Evolutionary conservation across 2,113 vertebrate species (phyloP).

Genomic region (Aramus guarauna): DNA sequence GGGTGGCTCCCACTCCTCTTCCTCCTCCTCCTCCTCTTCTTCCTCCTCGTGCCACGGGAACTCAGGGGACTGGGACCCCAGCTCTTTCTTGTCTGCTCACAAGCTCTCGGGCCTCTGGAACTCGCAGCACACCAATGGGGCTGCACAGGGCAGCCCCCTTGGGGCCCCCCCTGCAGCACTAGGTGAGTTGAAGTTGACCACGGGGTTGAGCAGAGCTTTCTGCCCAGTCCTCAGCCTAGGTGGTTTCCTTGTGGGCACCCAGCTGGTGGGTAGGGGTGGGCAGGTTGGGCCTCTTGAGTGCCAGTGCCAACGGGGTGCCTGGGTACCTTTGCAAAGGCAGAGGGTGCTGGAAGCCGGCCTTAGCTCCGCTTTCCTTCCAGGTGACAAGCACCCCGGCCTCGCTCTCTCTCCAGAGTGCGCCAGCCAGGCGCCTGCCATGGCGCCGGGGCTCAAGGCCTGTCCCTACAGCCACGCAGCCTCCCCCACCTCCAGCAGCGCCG

Average conservation of each 20-base stretch:
- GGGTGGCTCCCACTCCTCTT: slow-evolving; percentile 90
- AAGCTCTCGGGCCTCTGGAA: slow-evolving; percentile 98
- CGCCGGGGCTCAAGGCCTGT: slow-evolving; percentile 81
- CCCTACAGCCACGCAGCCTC: slow-evolving; percentile 85
- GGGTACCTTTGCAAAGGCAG: background rate
- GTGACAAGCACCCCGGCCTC: slow-evolving; percentile 35
- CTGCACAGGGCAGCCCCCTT: slow-evolving; percentile 81
- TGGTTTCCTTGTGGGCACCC: background rate
- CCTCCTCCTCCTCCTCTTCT: slow-evolving; percentile 87
- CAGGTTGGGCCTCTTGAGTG: background rate
- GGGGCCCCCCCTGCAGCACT: slow-evolving; percentile 80
- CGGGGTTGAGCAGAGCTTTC: background rate
- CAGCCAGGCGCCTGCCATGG: slow-evolving; percentile 71
- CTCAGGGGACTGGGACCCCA: slow-evolving; percentile 97
- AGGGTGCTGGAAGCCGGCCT: background rate
- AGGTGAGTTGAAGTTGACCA: slow-evolving; percentile 68
- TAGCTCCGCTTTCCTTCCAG: slow-evolving; percentile 40
- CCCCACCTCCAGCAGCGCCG: slow-evolving; percentile 75
- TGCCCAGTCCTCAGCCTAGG: background rate
- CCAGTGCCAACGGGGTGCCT: background rate
- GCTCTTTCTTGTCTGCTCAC: slow-evolving; percentile 97
- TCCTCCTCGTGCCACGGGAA: slow-evolving; percentile 92
- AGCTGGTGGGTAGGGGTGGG: background rate
- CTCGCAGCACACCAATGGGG: slow-evolving; percentile 89
- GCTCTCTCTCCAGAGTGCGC: background rate